A percentile compares a stretch with the other conserved stretches of the same genome.
Evolutionary conservation across 2,888 invertebrate species (phyloP).

Genomic region (Tipula unca): DNA sequence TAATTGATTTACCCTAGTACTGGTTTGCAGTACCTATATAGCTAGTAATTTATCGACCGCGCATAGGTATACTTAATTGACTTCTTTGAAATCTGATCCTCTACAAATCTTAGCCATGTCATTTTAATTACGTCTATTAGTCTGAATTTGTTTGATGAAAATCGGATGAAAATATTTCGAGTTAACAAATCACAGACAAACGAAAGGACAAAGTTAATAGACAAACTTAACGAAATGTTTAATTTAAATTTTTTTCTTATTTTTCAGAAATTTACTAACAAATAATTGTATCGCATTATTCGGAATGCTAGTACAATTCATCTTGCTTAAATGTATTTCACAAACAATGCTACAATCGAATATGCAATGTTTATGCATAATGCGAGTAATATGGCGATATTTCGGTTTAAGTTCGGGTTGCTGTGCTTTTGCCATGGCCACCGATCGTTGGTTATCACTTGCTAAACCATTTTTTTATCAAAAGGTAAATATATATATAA

Average conservation of each 20-base stretch:
- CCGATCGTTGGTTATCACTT: slow-evolving; percentile 77
- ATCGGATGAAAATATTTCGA: no score
- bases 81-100: no score
- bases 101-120: no score
- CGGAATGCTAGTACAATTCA: slow-evolving; percentile 66
- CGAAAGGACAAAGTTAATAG: no score
- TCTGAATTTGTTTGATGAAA: no score
- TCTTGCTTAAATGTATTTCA: slow-evolving; percentile 45
- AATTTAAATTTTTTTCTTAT: slow-evolving; percentile 18
- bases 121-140: no score
- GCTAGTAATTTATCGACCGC: no score
- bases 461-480: slow-evolving; percentile 81
- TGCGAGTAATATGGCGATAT: slow-evolving; percentile 62
- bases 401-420: slow-evolving; percentile 83
- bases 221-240: no score
- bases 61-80: no score
- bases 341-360: slow-evolving; percentile 32
- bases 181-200: no score
- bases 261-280: slow-evolving; percentile 62
- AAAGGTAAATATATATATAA: slow-evolving; percentile 52
- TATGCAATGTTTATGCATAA: slow-evolving; percentile 36
- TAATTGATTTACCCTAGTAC: no score
- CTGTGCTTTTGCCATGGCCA: slow-evolving; percentile 82
- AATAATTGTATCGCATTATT: slow-evolving; percentile 72
- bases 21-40: no score